Conservation (phyloP, 2,797 vertebrate genomes). For the Leptodactylus fallax region DNA sequence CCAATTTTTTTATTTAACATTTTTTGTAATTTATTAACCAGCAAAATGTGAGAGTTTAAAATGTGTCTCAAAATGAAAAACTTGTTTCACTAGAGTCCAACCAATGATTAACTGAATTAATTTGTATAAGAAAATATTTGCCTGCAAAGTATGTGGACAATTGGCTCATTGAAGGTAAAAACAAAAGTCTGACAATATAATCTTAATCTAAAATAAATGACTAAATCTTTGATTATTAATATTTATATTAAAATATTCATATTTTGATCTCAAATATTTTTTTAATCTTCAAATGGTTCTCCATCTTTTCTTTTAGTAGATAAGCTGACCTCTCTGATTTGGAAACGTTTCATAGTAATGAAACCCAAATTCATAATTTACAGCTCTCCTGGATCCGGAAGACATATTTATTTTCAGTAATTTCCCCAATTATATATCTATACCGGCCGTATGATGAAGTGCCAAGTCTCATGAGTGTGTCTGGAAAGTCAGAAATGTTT, state of each 20-base stretch:
- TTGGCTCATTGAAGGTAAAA: neutral
- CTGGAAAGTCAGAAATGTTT: slow-evolving; percentile 79
- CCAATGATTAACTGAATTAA: neutral
- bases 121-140: neutral
- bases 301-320: slow-evolving; percentile 42
- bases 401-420: slow-evolving; percentile 71
- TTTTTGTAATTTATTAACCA: no score
- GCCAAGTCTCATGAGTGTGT: slow-evolving; percentile 72
- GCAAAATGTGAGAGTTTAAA: neutral
- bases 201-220: neutral
- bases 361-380: slow-evolving; percentile 62
- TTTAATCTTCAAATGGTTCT: slow-evolving; percentile 34
- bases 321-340: slow-evolving; percentile 62
- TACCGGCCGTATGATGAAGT: slow-evolving; percentile 75
- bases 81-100: neutral
- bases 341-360: slow-evolving; percentile 45
- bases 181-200: neutral
- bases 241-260: slow-evolving; percentile 1
- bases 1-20: no score
- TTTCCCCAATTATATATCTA: slow-evolving; percentile 77
- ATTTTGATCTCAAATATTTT: slow-evolving; percentile 4
- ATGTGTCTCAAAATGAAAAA: neutral
- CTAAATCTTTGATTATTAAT: neutral
- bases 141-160: neutral
- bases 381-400: slow-evolving; percentile 62